phyloP scores from a whole-genome alignment of 2,113 vertebrate species.

The Silurus meridionalis region DNA sequence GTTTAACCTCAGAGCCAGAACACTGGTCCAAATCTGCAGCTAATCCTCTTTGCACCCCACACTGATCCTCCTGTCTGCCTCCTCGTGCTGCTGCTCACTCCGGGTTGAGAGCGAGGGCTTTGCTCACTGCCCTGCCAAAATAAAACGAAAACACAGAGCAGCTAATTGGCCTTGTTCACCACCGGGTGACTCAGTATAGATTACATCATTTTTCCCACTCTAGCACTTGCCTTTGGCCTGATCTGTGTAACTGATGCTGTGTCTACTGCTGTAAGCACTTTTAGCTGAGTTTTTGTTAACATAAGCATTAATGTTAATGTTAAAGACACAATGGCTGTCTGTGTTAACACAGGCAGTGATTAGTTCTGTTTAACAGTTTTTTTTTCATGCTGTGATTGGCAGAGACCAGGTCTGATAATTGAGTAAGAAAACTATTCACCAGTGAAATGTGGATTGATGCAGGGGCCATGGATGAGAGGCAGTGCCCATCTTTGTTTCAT shows the following conservation, averaged over 20 bases:
- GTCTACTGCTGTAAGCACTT: constrained; percentile 27
- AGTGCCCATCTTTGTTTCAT: constrained; percentile 20
- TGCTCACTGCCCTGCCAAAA: constrained; percentile 32
- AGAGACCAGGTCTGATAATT: constrained; percentile 1
- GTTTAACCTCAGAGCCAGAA: constrained; percentile 49
- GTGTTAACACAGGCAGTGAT: not conserved
- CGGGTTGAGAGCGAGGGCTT: constrained; percentile 23
- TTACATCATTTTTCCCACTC: constrained; percentile 39
- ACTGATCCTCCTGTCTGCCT: constrained; percentile 44
- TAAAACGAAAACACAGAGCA: constrained; percentile 43
- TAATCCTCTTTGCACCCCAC: constrained; percentile 64
- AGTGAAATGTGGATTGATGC: constrained; percentile 10
- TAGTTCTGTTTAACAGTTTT: not conserved
- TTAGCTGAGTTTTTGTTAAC: constrained; percentile 18
- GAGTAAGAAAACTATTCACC: not conserved
- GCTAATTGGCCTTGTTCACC: constrained; percentile 33
- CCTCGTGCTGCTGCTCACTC: constrained; percentile 26
- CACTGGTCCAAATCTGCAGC: constrained; percentile 58
- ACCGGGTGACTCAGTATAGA: constrained; percentile 32
- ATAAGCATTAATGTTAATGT: constrained; percentile 20
- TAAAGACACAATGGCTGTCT: not conserved
- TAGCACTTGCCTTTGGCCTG: constrained; percentile 30
- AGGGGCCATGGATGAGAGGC: not conserved
- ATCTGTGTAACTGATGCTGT: not conserved
- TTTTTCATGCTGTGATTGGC: not conserved